These are phyloP conservation scores for Arizona elegans DNA, from an alignment of 2,113 vertebrate genomes.

Conservation along the genomic window DNA sequence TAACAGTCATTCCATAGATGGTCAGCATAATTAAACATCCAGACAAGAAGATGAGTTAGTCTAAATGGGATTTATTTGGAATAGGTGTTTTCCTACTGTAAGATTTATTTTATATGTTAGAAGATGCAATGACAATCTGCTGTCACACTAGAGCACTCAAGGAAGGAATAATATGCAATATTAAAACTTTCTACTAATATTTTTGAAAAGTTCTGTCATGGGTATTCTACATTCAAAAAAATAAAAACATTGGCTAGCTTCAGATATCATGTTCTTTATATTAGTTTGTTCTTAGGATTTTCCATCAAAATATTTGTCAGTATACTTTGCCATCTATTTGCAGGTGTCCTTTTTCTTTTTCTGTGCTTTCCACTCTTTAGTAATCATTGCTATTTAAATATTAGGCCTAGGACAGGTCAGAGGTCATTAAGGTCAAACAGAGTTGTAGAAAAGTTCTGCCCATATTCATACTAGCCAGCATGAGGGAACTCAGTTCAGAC, in stretches of 20 bases:
- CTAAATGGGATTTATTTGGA: conserved; percentile 15
- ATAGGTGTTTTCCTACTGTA: background rate
- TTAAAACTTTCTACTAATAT: conserved; percentile 16
- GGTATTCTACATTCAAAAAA: background rate
- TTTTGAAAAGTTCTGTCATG: background rate
- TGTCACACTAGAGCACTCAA: background rate
- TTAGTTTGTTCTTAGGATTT: background rate
- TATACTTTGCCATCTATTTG: background rate
- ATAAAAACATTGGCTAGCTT: background rate
- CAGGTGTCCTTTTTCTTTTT: background rate
- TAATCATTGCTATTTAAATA: background rate
- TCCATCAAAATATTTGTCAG: background rate
- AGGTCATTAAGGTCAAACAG: background rate
- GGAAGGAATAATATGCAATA: background rate
- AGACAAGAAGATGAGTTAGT: background rate
- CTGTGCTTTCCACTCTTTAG: background rate
- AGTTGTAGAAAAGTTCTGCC: background rate
- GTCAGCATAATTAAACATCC: background rate
- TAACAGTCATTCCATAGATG: background rate
- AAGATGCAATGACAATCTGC: background rate
- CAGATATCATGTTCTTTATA: rapidly evolving
- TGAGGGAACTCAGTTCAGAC: background rate
- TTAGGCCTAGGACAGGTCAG: background rate
- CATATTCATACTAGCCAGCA: background rate
- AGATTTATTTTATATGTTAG: conserved; percentile 11